Evolutionary conservation across 37 sponge, comb jelly and placozoan species (phyloP), one percentile per base, ranked within the genome.

Genomic region (Oopsacas minuta): DNA sequence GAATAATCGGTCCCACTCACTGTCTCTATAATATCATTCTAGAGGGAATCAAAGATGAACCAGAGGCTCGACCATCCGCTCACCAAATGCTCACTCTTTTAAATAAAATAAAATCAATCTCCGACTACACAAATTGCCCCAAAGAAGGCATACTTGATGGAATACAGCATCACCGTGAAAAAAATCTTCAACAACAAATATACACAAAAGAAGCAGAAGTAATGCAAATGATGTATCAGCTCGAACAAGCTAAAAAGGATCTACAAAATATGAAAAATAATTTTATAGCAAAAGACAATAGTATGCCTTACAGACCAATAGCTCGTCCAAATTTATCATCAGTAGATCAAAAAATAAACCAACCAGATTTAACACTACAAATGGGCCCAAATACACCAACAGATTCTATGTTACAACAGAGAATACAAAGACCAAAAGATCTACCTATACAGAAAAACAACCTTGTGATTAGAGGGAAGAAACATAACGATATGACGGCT

Each of bases 41-140:
- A 34, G 75, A 61, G 28, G 75, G 75, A 61, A 61, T 61, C 5
- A 61, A 61, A 61, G 75, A 61, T 61, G 75, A 61, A 25, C 75
- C 75, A 61, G 30, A 10, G 3, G 3, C 20, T 12, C 75, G 75
- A 61, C 75, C 75, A 3, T 61, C 75, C 22, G 75, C 75, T 32
- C 75, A 61, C 75, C 75, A 61, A n/a, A 61, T 61, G 75, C 75
- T 61, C 28, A 61, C 75, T 25, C 20, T 61, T 7, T n/a, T 61
- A 61, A 61, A 61, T 12, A 61, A 61, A 61, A 61, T 61, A 61
- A 61, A 61, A 34, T 61, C 75, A 7, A 61, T n/a, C 20, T 34
- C 20, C 28, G 75, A 61, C 28, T 61, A 61, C 75, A 61, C 75
- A 32, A 32, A 25, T 25, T 61, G 75, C 22, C 75, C 75, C 5